phyloP scores from a whole-genome alignment of 2,113 vertebrate genomes.

The Leiothrix lutea region DNA sequence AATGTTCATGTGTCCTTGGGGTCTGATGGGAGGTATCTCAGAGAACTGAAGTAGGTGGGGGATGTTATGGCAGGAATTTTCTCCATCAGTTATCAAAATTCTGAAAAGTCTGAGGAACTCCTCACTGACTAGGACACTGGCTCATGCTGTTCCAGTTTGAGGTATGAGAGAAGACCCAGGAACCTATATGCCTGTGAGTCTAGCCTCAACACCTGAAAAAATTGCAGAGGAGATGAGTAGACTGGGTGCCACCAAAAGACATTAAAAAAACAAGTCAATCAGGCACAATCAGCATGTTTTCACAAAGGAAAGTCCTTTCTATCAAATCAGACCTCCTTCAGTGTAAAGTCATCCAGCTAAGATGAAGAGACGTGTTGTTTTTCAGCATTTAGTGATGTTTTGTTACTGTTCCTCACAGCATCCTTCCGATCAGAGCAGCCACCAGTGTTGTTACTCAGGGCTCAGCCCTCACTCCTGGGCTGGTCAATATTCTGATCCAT shows the following conservation, averaged over 20 bases:
- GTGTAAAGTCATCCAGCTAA: background rate
- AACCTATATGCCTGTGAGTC: background rate
- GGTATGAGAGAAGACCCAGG: background rate
- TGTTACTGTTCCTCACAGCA: background rate
- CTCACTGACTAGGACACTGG: background rate
- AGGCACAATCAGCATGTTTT: background rate
- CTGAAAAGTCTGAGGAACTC: background rate
- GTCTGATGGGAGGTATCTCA: background rate
- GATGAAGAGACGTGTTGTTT: background rate
- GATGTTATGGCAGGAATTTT: background rate
- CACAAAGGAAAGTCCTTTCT: background rate
- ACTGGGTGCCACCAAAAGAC: background rate
- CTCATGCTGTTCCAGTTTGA: background rate
- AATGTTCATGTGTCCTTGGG: background rate
- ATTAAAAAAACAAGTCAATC: background rate
- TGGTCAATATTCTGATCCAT: background rate
- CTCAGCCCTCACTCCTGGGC: fast-evolving
- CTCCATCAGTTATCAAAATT: background rate
- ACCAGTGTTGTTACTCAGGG: background rate
- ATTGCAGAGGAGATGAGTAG: background rate
- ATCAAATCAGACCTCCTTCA: too few species aligned
- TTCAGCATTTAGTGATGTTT: background rate
- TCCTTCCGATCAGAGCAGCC: background rate
- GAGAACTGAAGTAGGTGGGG: background rate
- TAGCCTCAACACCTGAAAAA: background rate